Conservation (phyloP, 1,140 invertebrate species). For the Samia ricini region DNA sequence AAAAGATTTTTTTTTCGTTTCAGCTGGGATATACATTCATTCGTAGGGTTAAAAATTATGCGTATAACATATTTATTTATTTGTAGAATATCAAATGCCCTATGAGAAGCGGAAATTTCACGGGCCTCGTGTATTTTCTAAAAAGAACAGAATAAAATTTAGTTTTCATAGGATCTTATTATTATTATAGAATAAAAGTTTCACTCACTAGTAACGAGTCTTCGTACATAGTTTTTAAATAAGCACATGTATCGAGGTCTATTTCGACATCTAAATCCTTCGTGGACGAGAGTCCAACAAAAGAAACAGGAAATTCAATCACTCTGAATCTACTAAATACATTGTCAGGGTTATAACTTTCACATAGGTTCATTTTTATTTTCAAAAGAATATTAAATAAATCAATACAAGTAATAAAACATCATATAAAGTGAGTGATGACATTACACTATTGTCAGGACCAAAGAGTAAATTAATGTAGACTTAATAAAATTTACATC, state of each 20-base stretch:
- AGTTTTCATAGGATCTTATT: background rate
- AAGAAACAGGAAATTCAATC: slow-evolving; percentile 59
- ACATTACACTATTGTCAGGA: no score
- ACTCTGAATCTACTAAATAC: slow-evolving; percentile 57
- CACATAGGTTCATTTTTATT: slow-evolving; percentile 24
- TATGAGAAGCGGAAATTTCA: slow-evolving; percentile 56
- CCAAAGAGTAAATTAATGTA: no score
- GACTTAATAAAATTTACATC: no score
- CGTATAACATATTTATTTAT: slow-evolving; percentile 39
- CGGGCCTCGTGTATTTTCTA: slow-evolving; percentile 63
- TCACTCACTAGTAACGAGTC: slow-evolving; percentile 52
- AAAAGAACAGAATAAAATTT: slow-evolving; percentile 22
- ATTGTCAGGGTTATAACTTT: slow-evolving; percentile 45
- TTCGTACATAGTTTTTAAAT: slow-evolving; percentile 55
- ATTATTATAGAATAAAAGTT: background rate
- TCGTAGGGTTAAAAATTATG: slow-evolving; percentile 55
- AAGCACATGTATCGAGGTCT: slow-evolving; percentile 48
- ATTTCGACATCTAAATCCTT: slow-evolving; percentile 46
- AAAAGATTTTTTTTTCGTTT: slow-evolving; percentile 35
- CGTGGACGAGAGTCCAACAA: slow-evolving; percentile 50
- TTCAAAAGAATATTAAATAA: slow-evolving; percentile 12
- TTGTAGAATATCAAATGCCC: slow-evolving; percentile 46
- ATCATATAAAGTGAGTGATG: background rate
- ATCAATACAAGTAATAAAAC: background rate
- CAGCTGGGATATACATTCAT: slow-evolving; percentile 57